phyloP scores from a whole-genome alignment of 2,888 invertebrate genomes.

The Epistrophe grossulariae region DNA sequence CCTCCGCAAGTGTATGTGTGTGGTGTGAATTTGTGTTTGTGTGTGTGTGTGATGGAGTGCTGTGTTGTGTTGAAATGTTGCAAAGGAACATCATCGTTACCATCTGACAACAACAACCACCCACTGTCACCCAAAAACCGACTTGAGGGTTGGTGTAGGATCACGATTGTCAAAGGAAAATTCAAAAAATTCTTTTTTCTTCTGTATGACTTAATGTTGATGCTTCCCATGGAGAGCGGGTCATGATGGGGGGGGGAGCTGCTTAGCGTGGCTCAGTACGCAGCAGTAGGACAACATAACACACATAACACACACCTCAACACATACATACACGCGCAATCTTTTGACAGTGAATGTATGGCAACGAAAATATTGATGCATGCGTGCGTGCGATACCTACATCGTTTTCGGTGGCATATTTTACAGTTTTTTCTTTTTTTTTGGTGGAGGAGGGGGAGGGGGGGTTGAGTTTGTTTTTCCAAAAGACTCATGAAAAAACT shows the following conservation, averaged over 20 bases:
- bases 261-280: conserved; percentile 14
- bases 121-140: conserved; percentile 27
- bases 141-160: conserved; percentile 57
- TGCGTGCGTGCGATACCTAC: conserved; percentile 72
- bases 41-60: neutral
- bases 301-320: conserved; percentile 41
- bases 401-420: conserved; percentile 71
- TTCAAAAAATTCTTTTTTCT: conserved; percentile 42
- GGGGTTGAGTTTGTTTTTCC: conserved; percentile 46
- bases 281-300: conserved; percentile 46
- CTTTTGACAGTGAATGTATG: conserved; percentile 41
- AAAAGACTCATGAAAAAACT: conserved; percentile 10
- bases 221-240: conserved; percentile 3
- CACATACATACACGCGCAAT: conserved; percentile 19
- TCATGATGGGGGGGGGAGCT: neutral
- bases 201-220: conserved; percentile 50
- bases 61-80: conserved; percentile 51
- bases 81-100: conserved; percentile 47
- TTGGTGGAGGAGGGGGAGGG: neutral
- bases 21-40: neutral
- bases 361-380: conserved; percentile 72
- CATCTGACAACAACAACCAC: conserved; percentile 50
- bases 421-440: conserved; percentile 22
- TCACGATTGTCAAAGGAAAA: conserved; percentile 66
- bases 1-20: conserved; percentile 26